These are phyloP conservation scores for Drosophila colorata DNA, from an alignment of 2,888 invertebrate genomes.

Conservation along the genomic window DNA sequence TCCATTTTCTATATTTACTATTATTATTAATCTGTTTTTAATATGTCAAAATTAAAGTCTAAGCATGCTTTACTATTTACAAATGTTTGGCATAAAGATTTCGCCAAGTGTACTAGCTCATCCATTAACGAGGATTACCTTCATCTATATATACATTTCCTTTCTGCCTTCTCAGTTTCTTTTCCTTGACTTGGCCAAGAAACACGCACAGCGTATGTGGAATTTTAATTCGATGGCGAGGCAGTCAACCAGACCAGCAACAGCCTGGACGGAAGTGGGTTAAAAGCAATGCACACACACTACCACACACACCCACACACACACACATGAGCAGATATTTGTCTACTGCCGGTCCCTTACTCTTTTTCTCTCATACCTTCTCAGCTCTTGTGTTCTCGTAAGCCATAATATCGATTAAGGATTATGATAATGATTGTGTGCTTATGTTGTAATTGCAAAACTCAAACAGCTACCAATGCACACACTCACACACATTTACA, in stretches of 20 bases:
- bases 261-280: constrained; percentile 67
- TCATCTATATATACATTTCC: constrained; percentile 17
- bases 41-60: background rate
- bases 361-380: background rate
- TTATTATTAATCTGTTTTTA: background rate
- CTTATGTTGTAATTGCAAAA: constrained; percentile 84
- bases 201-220: constrained; percentile 56
- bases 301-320: constrained; percentile 7
- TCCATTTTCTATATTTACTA: no score
- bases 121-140: constrained; percentile 72
- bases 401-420: constrained; percentile 84
- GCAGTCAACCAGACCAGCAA: constrained; percentile 53
- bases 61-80: background rate
- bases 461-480: constrained; percentile 62
- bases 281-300: constrained; percentile 54
- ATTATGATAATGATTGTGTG: constrained; percentile 85
- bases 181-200: constrained; percentile 46
- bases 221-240: constrained; percentile 72
- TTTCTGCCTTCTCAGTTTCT: constrained; percentile 26
- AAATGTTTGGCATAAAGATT: background rate
- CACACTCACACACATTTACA: constrained; percentile 10
- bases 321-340: constrained; percentile 47
- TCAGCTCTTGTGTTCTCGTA: constrained; percentile 46
- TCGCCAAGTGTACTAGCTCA: constrained; percentile 44
- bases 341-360: constrained; percentile 28